phyloP scores from a whole-genome alignment of 2,113 vertebrate genomes.

The Nothocercus nigrocapillus region DNA sequence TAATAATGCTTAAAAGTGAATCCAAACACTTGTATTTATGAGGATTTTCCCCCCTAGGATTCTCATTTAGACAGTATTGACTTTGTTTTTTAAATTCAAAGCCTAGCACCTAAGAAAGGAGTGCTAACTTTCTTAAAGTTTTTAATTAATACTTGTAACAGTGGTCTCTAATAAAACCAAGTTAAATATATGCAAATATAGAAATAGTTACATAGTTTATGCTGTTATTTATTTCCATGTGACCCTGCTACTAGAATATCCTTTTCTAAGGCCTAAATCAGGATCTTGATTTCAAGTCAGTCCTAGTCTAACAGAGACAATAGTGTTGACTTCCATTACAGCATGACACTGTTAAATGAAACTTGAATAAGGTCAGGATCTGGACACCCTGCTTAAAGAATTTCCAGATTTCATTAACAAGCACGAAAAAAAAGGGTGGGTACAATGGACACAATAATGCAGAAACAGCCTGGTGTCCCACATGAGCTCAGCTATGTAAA shows the following conservation, averaged over 20 bases:
- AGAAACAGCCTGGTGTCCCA: background rate
- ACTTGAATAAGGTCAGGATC: background rate
- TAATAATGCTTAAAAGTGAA: background rate
- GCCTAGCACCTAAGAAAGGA: background rate
- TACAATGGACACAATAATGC: background rate
- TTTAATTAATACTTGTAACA: background rate
- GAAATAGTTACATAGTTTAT: background rate
- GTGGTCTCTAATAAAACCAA: background rate
- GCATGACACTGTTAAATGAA: background rate
- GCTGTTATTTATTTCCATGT: background rate
- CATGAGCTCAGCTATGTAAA: background rate
- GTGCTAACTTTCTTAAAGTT: background rate
- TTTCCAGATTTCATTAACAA: background rate
- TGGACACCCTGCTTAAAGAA: background rate
- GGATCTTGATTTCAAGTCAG: background rate
- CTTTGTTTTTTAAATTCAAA: background rate
- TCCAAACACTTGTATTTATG: background rate
- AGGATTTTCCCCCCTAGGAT: background rate
- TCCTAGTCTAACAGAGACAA: background rate
- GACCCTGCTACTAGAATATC: background rate
- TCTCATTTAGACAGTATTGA: background rate
- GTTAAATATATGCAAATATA: background rate
- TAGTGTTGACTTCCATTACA: background rate
- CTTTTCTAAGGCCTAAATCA: background rate
- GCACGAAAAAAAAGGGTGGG: background rate